These are phyloP conservation scores for Cinclus mexicanus DNA, from an alignment of 2,113 vertebrate species.

Conservation along the genomic window DNA sequence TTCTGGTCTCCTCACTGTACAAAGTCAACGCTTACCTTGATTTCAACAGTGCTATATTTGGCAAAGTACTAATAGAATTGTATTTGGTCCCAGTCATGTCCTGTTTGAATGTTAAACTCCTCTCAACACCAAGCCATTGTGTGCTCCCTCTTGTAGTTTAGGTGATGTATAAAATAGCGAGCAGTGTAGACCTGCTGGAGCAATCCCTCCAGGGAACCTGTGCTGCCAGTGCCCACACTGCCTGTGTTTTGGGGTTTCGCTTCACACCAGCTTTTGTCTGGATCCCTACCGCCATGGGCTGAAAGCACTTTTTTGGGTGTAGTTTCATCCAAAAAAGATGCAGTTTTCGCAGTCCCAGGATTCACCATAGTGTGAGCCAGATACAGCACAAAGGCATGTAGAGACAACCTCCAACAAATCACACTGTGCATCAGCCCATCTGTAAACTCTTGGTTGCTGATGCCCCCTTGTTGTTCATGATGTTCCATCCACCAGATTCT, in stretches of 20 bases:
- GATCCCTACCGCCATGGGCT: neutral
- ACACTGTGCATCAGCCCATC: neutral
- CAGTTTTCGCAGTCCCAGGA: neutral
- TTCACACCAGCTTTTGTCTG: neutral
- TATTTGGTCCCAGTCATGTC: constrained; percentile 3
- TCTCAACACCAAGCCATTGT: neutral
- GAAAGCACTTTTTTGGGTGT: neutral
- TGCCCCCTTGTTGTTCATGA: neutral
- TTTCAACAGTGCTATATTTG: constrained; percentile 42
- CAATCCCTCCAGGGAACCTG: neutral
- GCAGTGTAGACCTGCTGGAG: fast-evolving
- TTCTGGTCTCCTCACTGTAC: constrained; percentile 8
- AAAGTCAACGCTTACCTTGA: neutral
- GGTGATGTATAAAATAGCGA: fast-evolving
- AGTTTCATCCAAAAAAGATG: neutral
- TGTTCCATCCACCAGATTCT: neutral
- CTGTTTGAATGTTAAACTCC: neutral
- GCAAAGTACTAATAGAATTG: constrained; percentile 23
- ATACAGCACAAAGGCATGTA: neutral
- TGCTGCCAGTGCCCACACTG: neutral
- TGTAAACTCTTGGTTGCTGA: neutral
- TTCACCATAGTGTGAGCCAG: fast-evolving
- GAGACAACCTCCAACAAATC: neutral
- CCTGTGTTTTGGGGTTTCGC: neutral
- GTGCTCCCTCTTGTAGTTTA: neutral